A percentile compares a stretch with the other conserved stretches of the same genome.
Conservation (phyloP, 2,888 invertebrate species). For the Unio pictorum region DNA sequence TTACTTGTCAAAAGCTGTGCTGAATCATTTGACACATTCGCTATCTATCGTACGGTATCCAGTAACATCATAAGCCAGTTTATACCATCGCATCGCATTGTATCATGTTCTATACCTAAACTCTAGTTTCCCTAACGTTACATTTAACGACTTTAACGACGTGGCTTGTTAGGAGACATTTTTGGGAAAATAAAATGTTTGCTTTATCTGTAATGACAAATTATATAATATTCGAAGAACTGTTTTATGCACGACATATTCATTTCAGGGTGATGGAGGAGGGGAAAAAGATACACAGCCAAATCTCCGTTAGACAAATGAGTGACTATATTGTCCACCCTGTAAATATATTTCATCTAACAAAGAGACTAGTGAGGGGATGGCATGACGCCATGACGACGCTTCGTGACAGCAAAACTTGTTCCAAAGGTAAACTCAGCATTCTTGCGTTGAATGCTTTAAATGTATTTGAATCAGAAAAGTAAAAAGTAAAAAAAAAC, state of each 20-base stretch:
- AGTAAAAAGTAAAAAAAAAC: too few relatives aligned
- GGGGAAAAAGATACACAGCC: slow-evolving; percentile 39
- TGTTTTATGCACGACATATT: not conserved
- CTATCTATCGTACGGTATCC: too few relatives aligned
- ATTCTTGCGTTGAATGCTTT: not conserved
- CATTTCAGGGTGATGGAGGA: slow-evolving; percentile 39
- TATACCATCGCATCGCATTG: too few relatives aligned
- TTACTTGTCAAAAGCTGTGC: too few relatives aligned
- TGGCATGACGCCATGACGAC: slow-evolving; percentile 39
- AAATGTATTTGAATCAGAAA: too few relatives aligned
- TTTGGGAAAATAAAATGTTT: not conserved
- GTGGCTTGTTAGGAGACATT: too few relatives aligned
- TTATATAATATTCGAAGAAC: not conserved
- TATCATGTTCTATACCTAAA: too few relatives aligned
- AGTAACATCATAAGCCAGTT: too few relatives aligned
- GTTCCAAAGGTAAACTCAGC: slow-evolving; percentile 39
- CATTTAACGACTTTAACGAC: too few relatives aligned
- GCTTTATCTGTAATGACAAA: not conserved
- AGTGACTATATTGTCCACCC: slow-evolving; percentile 47
- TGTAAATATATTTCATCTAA: slow-evolving; percentile 49
- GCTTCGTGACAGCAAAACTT: slow-evolving; percentile 42
- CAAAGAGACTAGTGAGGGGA: slow-evolving; percentile 38
- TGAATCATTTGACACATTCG: too few relatives aligned
- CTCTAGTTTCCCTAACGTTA: too few relatives aligned
- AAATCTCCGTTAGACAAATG: slow-evolving; percentile 11